Conservation (phyloP, 2,888 invertebrate genomes). For the Lagria hirta region DNA sequence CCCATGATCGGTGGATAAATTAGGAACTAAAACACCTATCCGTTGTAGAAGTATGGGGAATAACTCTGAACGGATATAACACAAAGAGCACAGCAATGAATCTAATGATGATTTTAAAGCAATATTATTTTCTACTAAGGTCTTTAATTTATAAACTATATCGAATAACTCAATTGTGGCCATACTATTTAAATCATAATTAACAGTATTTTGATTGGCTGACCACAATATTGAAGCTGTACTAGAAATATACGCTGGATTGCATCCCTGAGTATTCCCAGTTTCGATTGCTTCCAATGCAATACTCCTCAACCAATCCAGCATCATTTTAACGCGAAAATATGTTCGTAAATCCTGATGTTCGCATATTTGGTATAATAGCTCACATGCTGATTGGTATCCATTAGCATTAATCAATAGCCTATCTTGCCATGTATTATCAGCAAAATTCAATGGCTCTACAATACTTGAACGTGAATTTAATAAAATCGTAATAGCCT, state of each 20-base stretch:
- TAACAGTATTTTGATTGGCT: conserved; percentile 63
- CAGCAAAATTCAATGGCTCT: conserved; percentile 45
- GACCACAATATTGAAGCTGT: conserved; percentile 82
- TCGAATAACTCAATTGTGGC: conserved; percentile 77
- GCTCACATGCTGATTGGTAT: conserved; percentile 71
- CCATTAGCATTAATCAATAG: conserved; percentile 49
- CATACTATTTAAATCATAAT: conserved; percentile 66
- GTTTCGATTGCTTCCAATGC: conserved; percentile 55
- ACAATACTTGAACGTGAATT: conserved; percentile 58
- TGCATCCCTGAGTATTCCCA: conserved; percentile 48
- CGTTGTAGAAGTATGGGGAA: conserved; percentile 73
- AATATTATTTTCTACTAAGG: conserved; percentile 67
- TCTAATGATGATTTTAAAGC: conserved; percentile 84
- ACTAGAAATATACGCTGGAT: conserved; percentile 69
- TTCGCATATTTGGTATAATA: conserved; percentile 77
- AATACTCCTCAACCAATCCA: conserved; percentile 72
- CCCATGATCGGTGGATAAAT: conserved; percentile 55
- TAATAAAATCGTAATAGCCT: conserved; percentile 60
- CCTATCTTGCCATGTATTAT: conserved; percentile 45
- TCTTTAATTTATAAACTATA: conserved; percentile 75
- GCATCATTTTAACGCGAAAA: conserved; percentile 66
- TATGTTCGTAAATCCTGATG: conserved; percentile 60
- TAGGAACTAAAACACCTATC: conserved; percentile 65
- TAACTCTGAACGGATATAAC: conserved; percentile 77
- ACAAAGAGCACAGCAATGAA: conserved; percentile 81